Conservation (phyloP, 2,797 vertebrate species). For the Menidia menidia region DNA sequence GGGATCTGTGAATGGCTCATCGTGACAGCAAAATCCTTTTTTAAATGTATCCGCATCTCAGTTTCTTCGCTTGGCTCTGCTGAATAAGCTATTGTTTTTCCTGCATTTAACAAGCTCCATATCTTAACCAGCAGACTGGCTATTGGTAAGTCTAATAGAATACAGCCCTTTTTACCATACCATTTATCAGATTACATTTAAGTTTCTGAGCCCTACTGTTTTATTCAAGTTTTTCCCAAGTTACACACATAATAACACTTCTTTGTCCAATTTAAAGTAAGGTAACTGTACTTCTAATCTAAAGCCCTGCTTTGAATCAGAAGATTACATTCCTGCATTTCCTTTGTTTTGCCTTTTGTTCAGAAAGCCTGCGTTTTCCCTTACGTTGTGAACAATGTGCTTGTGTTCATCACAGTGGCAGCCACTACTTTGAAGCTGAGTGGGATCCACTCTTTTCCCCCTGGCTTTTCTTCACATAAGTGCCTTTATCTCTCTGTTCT, state of each 20-base stretch:
- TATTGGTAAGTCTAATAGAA: slow-evolving; percentile 10
- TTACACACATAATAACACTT: slow-evolving; percentile 4
- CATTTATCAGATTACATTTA: not conserved
- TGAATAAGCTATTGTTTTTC: slow-evolving; percentile 5
- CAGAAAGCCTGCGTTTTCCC: not conserved
- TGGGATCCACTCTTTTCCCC: slow-evolving; percentile 9
- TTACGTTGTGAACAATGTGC: slow-evolving; percentile 1
- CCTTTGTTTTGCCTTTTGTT: slow-evolving; percentile 7
- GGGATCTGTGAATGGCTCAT: slow-evolving; percentile 9
- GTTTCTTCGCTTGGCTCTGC: not conserved
- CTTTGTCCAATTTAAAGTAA: not conserved
- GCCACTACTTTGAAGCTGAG: not conserved
- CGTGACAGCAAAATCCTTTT: not conserved
- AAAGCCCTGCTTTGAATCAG: slow-evolving; percentile 14
- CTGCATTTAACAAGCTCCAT: slow-evolving; percentile 8
- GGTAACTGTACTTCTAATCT: not conserved
- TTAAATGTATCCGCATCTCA: not conserved
- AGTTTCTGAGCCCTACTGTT: not conserved
- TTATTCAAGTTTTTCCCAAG: slow-evolving; percentile 1
- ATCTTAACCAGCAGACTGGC: slow-evolving; percentile 5
- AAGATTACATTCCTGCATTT: slow-evolving; percentile 19
- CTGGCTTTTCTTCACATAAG: slow-evolving; percentile 22
- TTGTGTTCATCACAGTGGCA: slow-evolving; percentile 7
- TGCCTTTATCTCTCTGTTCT: slow-evolving; percentile 17
- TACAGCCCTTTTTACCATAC: not conserved